Base-by-base conservation (phyloP, 2,888 invertebrate species). In the Cephus nigrinus region DNA sequence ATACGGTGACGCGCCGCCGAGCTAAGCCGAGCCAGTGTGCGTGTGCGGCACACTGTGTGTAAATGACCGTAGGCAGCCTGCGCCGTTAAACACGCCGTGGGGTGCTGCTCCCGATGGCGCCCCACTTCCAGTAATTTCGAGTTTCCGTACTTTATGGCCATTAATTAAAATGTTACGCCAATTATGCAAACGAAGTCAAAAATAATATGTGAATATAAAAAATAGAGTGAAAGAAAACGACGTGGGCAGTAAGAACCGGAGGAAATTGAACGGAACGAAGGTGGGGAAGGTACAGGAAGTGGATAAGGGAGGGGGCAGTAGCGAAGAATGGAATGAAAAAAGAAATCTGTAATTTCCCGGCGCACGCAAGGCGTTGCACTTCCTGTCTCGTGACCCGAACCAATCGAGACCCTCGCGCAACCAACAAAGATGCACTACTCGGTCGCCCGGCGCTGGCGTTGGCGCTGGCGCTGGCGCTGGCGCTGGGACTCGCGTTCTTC, bases 161-260 rank as follows among this genome's bases (percentile, higher is more conserved):
- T 68, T 68, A 75, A 75, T 75, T 75, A 75, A 75, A 75, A 68
- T 23, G 75, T 75, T 69, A 75, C 75, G 75, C 68, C 32, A 75
- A 75, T 75, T 75, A 75, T 75, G 75, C 68, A 69, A 55, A 75
- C 68, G 23, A 68, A 68, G 23, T 30, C 31, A 33, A 76, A 69
- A 75, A 68, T 32, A 69, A 40, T 40, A 40, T 74, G n/a, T 15
- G 15, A 74, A 74, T 33, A 31, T 23, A 74, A 35, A 73, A 30
- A 34, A 73, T 15, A 1, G 15, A 40, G 40, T 40, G 40, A 40
- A 40, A 15, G 15, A 40, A 40, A 40, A 4, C 40, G 12, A 36
- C 12, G 36, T 12, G 36, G 36, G 36, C 36, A 15, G 36, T 4
- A 1, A 4, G 1, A 40, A 40, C 40, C 1, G 4, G 5, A 40